These are phyloP conservation scores for Anniella stebbinsi DNA, from an alignment of 2,797 vertebrate species.

Conservation along the genomic window DNA sequence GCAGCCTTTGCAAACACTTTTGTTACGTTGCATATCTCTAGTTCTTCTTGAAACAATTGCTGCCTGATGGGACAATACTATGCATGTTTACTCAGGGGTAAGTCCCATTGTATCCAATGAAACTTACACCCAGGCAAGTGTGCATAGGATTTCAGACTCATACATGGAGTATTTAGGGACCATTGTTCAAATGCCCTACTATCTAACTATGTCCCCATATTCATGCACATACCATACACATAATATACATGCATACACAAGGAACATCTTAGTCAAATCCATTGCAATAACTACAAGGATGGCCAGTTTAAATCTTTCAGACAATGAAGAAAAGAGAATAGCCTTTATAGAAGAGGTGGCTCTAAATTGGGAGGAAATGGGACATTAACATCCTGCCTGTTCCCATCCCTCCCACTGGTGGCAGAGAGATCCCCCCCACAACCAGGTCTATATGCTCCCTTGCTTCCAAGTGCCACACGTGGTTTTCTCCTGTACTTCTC, in stretches of 20 bases:
- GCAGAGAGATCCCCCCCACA: too few relatives aligned
- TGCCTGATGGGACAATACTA: not conserved
- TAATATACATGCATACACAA: not conserved
- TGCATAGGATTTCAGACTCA: not conserved
- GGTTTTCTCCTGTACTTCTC: too few relatives aligned
- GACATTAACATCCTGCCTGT: too few relatives aligned
- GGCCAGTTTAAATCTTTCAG: not conserved
- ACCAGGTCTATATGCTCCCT: too few relatives aligned
- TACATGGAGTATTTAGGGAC: not conserved
- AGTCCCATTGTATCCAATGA: not conserved
- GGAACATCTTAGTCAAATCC: not conserved
- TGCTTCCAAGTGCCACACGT: too few relatives aligned
- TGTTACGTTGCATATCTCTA: not conserved
- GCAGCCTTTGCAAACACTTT: constrained; percentile 49
- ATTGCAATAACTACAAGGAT: not conserved
- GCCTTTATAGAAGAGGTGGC: not conserved
- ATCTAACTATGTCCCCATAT: too few relatives aligned
- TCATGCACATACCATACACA: not conserved
- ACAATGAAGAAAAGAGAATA: not conserved
- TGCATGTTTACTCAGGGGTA: not conserved
- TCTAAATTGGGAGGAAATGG: too few relatives aligned
- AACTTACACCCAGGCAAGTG: not conserved
- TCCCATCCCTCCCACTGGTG: too few relatives aligned
- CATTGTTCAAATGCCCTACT: not conserved
- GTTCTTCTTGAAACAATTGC: not conserved